Evolutionary conservation across 2,797 vertebrate genomes (phyloP).

Genomic region (Kryptopterus vitreolus): DNA sequence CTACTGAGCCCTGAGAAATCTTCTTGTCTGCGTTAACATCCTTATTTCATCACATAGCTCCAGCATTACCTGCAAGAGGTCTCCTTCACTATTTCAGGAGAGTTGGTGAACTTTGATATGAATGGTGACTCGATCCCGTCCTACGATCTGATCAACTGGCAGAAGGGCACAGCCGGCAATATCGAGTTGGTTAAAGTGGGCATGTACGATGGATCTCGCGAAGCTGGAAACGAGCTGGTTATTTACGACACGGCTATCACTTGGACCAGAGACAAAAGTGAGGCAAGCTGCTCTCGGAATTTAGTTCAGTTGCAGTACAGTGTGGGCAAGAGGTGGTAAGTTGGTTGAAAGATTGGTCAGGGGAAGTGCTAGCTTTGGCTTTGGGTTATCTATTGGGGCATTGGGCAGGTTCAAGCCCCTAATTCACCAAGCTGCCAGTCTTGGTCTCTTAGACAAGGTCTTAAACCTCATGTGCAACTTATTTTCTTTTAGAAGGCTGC

Average conservation of each 20-base stretch:
- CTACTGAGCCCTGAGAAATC: not conserved
- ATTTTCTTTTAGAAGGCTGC: no score
- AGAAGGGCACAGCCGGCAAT: conserved; percentile 50
- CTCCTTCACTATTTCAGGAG: conserved; percentile 65
- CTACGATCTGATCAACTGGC: conserved; percentile 70
- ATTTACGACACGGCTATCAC: conserved; percentile 70
- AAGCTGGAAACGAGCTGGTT: conserved; percentile 66
- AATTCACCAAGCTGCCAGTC: no score
- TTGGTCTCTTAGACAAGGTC: no score
- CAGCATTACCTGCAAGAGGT: conserved; percentile 74
- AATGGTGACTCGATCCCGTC: conserved; percentile 74
- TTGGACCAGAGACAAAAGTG: conserved; percentile 74
- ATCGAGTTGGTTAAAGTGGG: conserved; percentile 74
- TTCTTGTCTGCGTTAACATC: not conserved
- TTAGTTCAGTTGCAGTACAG: conserved; percentile 75
- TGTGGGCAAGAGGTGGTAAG: conserved; percentile 74
- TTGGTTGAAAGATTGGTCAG: conserved; percentile 43
- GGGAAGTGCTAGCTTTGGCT: not conserved
- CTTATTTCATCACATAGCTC: conserved; percentile 56
- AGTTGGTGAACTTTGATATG: conserved; percentile 74
- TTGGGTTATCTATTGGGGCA: not conserved
- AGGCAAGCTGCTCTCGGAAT: conserved; percentile 77
- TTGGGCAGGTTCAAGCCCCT: no score
- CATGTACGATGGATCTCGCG: conserved; percentile 71
- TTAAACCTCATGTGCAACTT: no score